phyloP scores from a whole-genome alignment of 2,888 invertebrate species.

The Aquatica leii region DNA sequence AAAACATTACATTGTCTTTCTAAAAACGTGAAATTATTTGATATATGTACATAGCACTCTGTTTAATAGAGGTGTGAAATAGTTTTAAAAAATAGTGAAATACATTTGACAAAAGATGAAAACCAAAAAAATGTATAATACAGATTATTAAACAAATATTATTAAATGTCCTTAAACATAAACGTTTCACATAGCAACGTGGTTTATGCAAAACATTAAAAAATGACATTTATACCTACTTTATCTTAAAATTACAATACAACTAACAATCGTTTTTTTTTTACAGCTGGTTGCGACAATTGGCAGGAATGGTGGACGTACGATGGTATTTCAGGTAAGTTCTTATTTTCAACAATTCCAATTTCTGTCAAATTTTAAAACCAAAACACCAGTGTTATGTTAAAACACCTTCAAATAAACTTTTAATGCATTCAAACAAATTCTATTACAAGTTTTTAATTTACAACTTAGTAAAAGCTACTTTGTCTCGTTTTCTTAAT shows the following conservation, averaged over 20 bases:
- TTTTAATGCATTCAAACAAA: neutral
- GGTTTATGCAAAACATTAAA: too few relatives aligned
- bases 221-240: neutral
- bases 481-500: neutral
- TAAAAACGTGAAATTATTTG: too few relatives aligned
- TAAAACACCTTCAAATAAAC: neutral
- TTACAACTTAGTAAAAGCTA: neutral
- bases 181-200: neutral
- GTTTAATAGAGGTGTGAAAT: too few relatives aligned
- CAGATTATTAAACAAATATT: too few relatives aligned
- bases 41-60: too few relatives aligned
- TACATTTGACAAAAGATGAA: too few relatives aligned
- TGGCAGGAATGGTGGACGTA: slow-evolving; percentile 92
- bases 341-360: slow-evolving; percentile 15
- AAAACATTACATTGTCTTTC: too few relatives aligned
- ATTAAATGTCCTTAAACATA: neutral
- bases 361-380: neutral
- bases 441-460: neutral
- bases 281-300: slow-evolving; percentile 77
- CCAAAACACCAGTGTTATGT: too few relatives aligned
- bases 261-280: slow-evolving; percentile 41
- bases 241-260: neutral
- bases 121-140: too few relatives aligned
- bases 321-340: slow-evolving; percentile 82
- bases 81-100: too few relatives aligned